Evolutionary conservation across 2,888 invertebrate species (phyloP), one percentile per base, ranked within the genome.

Genomic region (Lithophane socia): DNA sequence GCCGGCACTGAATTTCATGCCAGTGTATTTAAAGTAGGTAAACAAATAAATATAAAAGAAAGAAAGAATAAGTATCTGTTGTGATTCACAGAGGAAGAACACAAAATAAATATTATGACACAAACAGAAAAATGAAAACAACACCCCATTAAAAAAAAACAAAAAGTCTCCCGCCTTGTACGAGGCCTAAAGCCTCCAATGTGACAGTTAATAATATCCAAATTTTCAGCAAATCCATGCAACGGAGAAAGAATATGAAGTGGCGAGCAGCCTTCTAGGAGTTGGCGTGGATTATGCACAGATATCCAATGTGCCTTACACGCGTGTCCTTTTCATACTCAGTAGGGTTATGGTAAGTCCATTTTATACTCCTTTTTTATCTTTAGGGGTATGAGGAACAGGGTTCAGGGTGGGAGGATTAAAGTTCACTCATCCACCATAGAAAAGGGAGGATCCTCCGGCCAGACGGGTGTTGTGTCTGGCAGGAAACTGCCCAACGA

Each of bases 201-300:
- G n/a, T 60, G 18, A 68, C 10, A 37, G n/a, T 37, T 37, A 37
- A 68, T 68, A 18, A 42, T n/a, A 68, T 63, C 10, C 3, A 18
- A 7, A 42, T 79, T 97, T 97, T 83, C 94, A 99, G 99, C 99
- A 99, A 98, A 98, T 99, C 86, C 99, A 99, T 96, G 98, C 99
- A 49, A 98, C 98, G 18, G 99, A 99, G 92, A 98, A 98, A 86
- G 99, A 99, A 94, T 99, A 99, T 95, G 98, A 98, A 85, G 97
- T 99, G 85, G 99, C 99, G 0, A 98, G 98, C 91, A 98, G 98
- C 93, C 95, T 99, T 82, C 97, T 99, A 47, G 99, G 98, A 2
- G 98, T 99, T 63, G 99, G 99, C 3, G 99, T 99, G 24, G 99
- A 99, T 91, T 99, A 99, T 95, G 99, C 99, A n/a, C 98, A 99